Conservation (phyloP, 2,888 invertebrate species). For the Drosophila buzzatii region DNA sequence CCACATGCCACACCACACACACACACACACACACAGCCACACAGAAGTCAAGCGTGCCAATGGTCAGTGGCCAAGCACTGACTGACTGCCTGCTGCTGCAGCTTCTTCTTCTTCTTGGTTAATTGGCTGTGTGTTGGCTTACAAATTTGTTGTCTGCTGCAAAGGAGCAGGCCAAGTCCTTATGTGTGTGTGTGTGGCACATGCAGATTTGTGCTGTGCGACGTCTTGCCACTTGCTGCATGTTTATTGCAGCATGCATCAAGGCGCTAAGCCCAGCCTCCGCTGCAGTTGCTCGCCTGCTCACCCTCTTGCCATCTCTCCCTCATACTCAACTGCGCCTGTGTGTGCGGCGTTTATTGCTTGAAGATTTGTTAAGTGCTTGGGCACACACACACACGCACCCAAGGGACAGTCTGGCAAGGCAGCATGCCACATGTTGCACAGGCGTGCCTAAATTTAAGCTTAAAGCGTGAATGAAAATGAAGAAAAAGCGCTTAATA, state of each 20-base stretch:
- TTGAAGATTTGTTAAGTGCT: constrained; percentile 64
- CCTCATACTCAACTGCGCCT: constrained; percentile 14
- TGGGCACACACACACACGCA: constrained; percentile 17
- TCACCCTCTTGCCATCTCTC: background rate
- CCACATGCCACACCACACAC: constrained; percentile 12
- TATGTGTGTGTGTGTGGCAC: constrained; percentile 13
- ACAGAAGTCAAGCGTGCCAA: constrained; percentile 4
- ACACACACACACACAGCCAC: background rate
- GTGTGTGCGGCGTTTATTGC: constrained; percentile 47
- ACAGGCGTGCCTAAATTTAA: background rate
- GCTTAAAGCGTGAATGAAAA: constrained; percentile 18
- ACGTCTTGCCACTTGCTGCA: constrained; percentile 58
- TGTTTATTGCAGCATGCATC: constrained; percentile 47
- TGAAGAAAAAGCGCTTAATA: constrained; percentile 49
- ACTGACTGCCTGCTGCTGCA: background rate
- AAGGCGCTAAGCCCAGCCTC: constrained; percentile 8
- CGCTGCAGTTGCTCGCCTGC: constrained; percentile 1
- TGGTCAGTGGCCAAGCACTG: constrained; percentile 13
- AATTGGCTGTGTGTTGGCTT: constrained; percentile 64
- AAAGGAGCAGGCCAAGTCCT: constrained; percentile 27
- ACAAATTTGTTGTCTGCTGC: constrained; percentile 62
- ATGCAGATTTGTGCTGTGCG: constrained; percentile 32
- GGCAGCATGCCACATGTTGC: constrained; percentile 33
- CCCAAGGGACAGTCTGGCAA: constrained; percentile 1
- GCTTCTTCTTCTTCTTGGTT: constrained; percentile 53